phyloP scores from a whole-genome alignment of 2,888 invertebrate species.

The Drosophila pseudotalamancana region DNA sequence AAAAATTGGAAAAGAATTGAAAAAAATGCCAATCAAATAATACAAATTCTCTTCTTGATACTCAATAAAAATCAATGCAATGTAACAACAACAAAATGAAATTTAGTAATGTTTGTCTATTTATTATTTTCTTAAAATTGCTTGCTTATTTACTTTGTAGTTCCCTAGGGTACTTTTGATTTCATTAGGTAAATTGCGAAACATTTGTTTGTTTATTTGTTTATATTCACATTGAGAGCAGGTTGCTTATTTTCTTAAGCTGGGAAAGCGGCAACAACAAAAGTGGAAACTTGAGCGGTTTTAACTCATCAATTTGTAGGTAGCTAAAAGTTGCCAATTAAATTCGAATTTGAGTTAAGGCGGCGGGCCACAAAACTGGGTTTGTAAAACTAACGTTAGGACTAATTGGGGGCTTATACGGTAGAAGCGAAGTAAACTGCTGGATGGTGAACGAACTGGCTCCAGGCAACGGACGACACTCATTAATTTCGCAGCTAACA shows the following conservation, averaged over 20 bases:
- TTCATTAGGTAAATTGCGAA: not conserved
- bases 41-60: not conserved
- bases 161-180: not conserved
- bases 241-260: conserved; percentile 14
- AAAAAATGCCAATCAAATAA: not conserved
- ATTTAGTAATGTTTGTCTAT: not conserved
- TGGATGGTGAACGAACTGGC: conserved; percentile 62
- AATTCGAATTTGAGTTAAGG: conserved; percentile 53
- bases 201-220: not conserved
- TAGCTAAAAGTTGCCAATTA: conserved; percentile 61
- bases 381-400: conserved; percentile 61
- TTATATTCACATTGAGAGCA: not conserved
- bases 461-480: conserved; percentile 55
- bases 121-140: not conserved
- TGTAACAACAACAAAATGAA: not conserved
- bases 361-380: conserved; percentile 38
- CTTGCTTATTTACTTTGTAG: not conserved
- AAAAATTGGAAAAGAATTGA: not conserved
- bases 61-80: conserved; percentile 3
- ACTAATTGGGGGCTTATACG: conserved; percentile 63
- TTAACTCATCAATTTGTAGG: conserved; percentile 59
- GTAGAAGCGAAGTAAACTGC: conserved; percentile 18
- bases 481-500: conserved; percentile 64
- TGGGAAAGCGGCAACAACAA: not conserved
- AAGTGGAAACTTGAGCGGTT: conserved; percentile 2